Base-by-base conservation (phyloP, 1,140 invertebrate genomes). In the Panulirus ornatus region DNA sequence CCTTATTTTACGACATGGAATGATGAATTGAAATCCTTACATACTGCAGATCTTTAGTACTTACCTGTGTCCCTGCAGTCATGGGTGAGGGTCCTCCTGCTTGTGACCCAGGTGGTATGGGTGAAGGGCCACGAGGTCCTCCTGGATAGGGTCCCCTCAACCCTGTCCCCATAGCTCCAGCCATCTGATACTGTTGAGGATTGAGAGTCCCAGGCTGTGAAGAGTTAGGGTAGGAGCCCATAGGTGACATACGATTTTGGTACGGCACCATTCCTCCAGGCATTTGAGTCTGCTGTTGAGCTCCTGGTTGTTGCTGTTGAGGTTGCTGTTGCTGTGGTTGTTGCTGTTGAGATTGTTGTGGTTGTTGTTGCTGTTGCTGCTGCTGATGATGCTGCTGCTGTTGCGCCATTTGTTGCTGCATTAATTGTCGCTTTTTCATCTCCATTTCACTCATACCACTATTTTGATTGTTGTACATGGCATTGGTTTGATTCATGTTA, bases 391-490 rank as follows among this genome's bases (percentile, higher is more conserved):
- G 58, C n/a, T 91, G 88, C 66, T 84, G 79, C 22, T 89, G 88
- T 30, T 22, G 30, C 79, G 79, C 34, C n/a, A 63, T 63, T 63
- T 91, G 89, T 73, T 86, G 70, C 58, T 54, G 30, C 70, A 88
- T 58, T 44, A 51, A 27, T n/a, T 91, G 91, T 5, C 81, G 76
- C 73, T 88, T 91, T 78, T 91, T 91, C 79, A 91, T 70, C 42
- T 92, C 91, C 82, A 91, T 88, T 54, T 89, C 91, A 85, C 66
- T 90, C 73, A 86, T 91, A 76, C 86, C 86, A 71, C 71, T 90
- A 86, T 90, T 90, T 89, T 85, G 88, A 84, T 92, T 90, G 63
- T 81, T 90, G 82, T 89, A 90, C 78, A 90, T 79, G 76, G 86
- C 40, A 86, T 82, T 89, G 19, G 58, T 90, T 90, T 89, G 87